Conservation (phyloP, 2,797 vertebrate species). For the Pachyuromys duprasi region DNA sequence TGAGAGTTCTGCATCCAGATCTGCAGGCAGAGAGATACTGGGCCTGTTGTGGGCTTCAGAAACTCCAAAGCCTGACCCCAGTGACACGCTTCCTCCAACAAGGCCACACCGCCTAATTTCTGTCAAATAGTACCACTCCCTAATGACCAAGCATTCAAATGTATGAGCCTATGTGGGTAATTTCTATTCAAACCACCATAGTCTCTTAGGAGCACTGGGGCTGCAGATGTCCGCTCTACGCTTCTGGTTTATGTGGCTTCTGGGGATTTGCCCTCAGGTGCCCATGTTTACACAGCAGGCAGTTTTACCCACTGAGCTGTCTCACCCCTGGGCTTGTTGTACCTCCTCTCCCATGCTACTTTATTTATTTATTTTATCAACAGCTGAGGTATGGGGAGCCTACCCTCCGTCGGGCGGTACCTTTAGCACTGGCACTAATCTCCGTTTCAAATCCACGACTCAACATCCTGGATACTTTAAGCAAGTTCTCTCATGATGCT, state of each 20-base stretch:
- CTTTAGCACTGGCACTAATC: constrained; percentile 96
- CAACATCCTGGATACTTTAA: constrained; percentile 98
- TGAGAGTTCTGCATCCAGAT: not conserved
- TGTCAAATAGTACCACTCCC: not conserved
- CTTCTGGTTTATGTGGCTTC: not conserved
- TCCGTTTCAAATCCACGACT: constrained; percentile 98
- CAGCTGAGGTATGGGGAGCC: constrained; percentile 98
- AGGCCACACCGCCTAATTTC: not conserved
- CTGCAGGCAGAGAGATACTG: not conserved
- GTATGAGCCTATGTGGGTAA: not conserved
- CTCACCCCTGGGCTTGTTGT: not conserved
- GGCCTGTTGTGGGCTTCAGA: not conserved
- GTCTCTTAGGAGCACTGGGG: not conserved
- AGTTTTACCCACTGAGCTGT: not conserved
- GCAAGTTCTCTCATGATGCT: constrained; percentile 99
- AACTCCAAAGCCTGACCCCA: not conserved
- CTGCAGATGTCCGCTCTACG: not conserved
- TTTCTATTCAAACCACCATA: not conserved
- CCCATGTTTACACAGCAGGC: not conserved
- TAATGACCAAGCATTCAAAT: not conserved
- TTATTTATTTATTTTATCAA: not conserved
- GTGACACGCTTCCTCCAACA: not conserved
- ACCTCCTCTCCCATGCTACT: not conserved
- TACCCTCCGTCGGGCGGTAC: constrained; percentile 95
- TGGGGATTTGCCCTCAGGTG: no score